Conservation (phyloP, 2,113 vertebrate species). For the Cryptomyrus ogoouensis region DNA sequence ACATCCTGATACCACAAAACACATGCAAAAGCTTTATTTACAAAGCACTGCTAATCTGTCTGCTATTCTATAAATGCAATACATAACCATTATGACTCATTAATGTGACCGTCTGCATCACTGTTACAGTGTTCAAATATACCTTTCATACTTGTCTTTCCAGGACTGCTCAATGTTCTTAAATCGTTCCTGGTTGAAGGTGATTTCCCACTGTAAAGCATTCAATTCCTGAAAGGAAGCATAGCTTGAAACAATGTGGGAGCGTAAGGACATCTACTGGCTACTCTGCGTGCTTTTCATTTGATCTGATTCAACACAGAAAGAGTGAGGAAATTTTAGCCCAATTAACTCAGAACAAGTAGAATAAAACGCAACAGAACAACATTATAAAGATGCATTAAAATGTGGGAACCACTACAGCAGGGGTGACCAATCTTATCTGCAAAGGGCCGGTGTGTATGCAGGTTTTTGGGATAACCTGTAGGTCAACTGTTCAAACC, state of each 20-base stretch:
- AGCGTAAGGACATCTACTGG: not conserved
- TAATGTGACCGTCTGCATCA: not conserved
- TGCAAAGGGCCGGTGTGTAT: too few species aligned
- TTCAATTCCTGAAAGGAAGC: conserved; percentile 76
- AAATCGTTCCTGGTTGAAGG: conserved; percentile 78
- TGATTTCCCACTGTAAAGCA: conserved; percentile 84
- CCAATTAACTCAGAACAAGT: not conserved
- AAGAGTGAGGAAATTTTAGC: not conserved
- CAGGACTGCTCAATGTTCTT: conserved; percentile 77
- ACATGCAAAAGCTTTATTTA: not conserved
- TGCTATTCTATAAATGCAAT: not conserved
- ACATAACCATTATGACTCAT: not conserved
- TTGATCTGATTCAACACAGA: not conserved
- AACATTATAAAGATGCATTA: not conserved
- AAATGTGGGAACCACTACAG: not conserved
- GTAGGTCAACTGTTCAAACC: too few species aligned
- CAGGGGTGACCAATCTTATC: too few species aligned
- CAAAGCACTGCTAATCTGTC: not conserved
- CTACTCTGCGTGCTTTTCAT: not conserved
- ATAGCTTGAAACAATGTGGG: conserved; percentile 32
- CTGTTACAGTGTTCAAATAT: not conserved
- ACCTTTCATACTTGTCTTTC: conserved; percentile 78
- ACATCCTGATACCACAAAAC: conserved; percentile 54
- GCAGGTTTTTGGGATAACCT: too few species aligned
- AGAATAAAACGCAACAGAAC: not conserved